Percentiles rank a stretch among this genome's conserved stretches.
These are phyloP conservation scores for Fragum whitleyi DNA, from an alignment of 2,888 invertebrate species.

Conservation along the genomic window DNA sequence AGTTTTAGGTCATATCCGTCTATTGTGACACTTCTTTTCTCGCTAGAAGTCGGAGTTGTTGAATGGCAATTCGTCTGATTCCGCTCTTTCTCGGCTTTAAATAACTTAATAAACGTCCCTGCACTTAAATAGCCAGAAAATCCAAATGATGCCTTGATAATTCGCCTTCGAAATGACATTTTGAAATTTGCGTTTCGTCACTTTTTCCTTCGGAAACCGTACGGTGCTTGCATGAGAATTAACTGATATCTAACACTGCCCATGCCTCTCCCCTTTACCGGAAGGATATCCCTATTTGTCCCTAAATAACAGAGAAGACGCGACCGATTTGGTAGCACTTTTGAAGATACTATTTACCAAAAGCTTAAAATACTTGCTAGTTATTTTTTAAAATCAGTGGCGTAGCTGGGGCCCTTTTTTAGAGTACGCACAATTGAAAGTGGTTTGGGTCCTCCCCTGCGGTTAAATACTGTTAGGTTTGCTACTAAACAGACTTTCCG, in stretches of 20 bases:
- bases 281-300: neutral
- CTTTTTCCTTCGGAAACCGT: neutral
- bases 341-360: no score
- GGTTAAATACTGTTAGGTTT: no score
- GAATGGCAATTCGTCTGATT: neutral
- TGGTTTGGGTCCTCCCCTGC: no score
- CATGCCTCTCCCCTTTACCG: neutral
- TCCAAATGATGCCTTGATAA: neutral
- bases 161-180: conserved; percentile 4
- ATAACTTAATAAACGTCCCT: neutral
- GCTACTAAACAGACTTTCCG: no score
- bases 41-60: neutral
- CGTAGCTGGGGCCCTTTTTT: no score
- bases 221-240: neutral
- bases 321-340: no score
- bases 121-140: conserved; percentile 2
- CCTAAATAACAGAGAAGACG: no score
- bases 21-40: conserved; percentile 12
- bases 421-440: no score
- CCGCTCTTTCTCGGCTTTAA: neutral
- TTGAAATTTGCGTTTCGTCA: neutral
- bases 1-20: conserved; percentile 68
- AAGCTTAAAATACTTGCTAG: no score
- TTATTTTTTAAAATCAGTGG: no score
- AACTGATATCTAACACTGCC: no score